Conservation (phyloP, 1,140 invertebrate genomes). For the Phymorhynchus buccinoides region DNA sequence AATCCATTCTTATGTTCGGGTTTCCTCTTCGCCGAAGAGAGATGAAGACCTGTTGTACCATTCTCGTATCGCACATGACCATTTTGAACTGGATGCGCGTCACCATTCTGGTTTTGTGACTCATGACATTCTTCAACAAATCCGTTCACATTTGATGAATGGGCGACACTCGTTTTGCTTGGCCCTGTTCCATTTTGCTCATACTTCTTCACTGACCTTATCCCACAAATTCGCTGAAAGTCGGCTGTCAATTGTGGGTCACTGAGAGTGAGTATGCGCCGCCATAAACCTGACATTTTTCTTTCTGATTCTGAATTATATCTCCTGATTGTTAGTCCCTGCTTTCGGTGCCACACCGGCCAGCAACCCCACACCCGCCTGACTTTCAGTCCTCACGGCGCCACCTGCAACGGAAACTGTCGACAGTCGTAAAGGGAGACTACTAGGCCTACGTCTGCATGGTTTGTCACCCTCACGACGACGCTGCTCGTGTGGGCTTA, state of each 20-base stretch:
- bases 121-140: slow-evolving; percentile 27
- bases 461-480: slow-evolving; percentile 1
- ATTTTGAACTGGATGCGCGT: slow-evolving; percentile 26
- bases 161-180: slow-evolving; percentile 4
- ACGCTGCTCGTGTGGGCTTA: no score
- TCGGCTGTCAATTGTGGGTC: slow-evolving; percentile 42
- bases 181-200: slow-evolving; percentile 8
- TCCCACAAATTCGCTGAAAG: slow-evolving; percentile 47
- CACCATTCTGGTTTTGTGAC: slow-evolving; percentile 22
- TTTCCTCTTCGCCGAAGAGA: background rate
- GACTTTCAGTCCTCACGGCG: slow-evolving; percentile 28
- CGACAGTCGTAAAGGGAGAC: slow-evolving; percentile 1
- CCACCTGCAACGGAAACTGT: slow-evolving; percentile 28
- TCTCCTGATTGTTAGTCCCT: background rate
- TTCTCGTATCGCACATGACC: slow-evolving; percentile 2
- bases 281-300: slow-evolving; percentile 38
- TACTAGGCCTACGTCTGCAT: no score
- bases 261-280: slow-evolving; percentile 28
- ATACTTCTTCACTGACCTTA: background rate
- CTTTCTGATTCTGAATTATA: background rate
- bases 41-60: background rate
- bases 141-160: slow-evolving; percentile 23
- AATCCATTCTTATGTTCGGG: slow-evolving; percentile 22
- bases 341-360: background rate
- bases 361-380: slow-evolving; percentile 24